Percentiles rank a stretch among this genome's conserved stretches.
Conservation (phyloP, 2,797 vertebrate species). For the Pelobates cultripes region DNA sequence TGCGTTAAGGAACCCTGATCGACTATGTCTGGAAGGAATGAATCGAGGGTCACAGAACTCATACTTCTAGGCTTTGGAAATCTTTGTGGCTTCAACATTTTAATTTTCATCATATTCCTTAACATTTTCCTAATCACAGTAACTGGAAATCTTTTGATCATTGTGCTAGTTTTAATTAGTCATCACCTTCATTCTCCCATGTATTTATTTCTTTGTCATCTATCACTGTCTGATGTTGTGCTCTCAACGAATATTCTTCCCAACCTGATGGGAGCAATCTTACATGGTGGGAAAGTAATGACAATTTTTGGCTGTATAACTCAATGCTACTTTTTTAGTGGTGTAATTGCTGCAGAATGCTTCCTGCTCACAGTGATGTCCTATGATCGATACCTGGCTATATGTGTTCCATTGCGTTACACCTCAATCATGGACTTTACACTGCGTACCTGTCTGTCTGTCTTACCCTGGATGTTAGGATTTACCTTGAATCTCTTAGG, state of each 20-base stretch:
- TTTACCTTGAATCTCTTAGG: no score
- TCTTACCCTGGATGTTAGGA: neutral
- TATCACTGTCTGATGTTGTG: slow-evolving; percentile 20
- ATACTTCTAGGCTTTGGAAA: slow-evolving; percentile 9
- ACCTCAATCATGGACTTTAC: slow-evolving; percentile 59
- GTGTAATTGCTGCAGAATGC: slow-evolving; percentile 57
- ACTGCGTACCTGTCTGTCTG: slow-evolving; percentile 46
- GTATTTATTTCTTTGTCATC: slow-evolving; percentile 60
- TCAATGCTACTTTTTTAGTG: slow-evolving; percentile 63
- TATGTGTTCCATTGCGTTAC: slow-evolving; percentile 71
- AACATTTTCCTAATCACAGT: slow-evolving; percentile 23
- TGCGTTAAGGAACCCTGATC: no score
- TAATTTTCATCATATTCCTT: slow-evolving; percentile 19
- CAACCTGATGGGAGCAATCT: neutral
- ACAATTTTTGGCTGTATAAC: slow-evolving; percentile 57
- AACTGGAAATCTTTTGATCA: slow-evolving; percentile 17
- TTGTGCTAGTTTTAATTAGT: slow-evolving; percentile 49
- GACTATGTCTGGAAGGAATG: neutral
- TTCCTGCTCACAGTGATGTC: slow-evolving; percentile 70
- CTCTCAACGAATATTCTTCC: slow-evolving; percentile 55
- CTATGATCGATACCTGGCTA: slow-evolving; percentile 70
- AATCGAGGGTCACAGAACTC: slow-evolving; percentile 9
- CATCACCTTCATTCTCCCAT: slow-evolving; percentile 55
- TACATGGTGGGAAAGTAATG: slow-evolving; percentile 21
- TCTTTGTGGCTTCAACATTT: neutral